Percentiles rank a stretch among this genome's conserved stretches.
These are phyloP conservation scores for Engystomops pustulosus DNA, from an alignment of 2,113 vertebrate species.

Conservation along the genomic window DNA sequence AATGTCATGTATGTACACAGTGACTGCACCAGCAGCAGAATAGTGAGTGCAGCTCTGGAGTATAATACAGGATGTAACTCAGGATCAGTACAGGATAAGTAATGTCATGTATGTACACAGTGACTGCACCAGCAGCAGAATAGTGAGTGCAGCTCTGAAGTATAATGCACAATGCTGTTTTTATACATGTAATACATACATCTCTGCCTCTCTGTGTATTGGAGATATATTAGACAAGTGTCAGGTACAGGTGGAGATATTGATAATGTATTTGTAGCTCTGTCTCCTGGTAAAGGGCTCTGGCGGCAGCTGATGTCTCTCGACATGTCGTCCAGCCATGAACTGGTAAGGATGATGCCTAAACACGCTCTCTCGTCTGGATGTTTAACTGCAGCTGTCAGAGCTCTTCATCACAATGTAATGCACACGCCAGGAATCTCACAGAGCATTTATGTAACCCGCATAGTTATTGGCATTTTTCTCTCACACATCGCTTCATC, in stretches of 20 bases:
- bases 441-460: neutral
- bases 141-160: too few relatives aligned
- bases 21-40: too few relatives aligned
- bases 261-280: neutral
- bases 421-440: neutral
- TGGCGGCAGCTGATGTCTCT: neutral
- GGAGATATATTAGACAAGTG: neutral
- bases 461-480: slow-evolving; percentile 36
- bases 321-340: neutral
- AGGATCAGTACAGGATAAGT: too few relatives aligned
- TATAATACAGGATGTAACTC: too few relatives aligned
- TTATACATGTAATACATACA: neutral
- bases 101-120: too few relatives aligned
- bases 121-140: too few relatives aligned
- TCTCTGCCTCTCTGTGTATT: neutral
- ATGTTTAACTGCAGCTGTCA: slow-evolving; percentile 25
- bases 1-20: too few relatives aligned
- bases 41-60: too few relatives aligned
- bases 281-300: neutral
- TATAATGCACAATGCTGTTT: neutral
- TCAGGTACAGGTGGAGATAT: neutral
- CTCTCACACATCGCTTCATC: neutral
- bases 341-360: slow-evolving; percentile 26
- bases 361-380: slow-evolving; percentile 12
- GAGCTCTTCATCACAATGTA: neutral